Evolutionary conservation across 2,113 vertebrate species (phyloP).

Genomic region (Rhadina sibilatrix): DNA sequence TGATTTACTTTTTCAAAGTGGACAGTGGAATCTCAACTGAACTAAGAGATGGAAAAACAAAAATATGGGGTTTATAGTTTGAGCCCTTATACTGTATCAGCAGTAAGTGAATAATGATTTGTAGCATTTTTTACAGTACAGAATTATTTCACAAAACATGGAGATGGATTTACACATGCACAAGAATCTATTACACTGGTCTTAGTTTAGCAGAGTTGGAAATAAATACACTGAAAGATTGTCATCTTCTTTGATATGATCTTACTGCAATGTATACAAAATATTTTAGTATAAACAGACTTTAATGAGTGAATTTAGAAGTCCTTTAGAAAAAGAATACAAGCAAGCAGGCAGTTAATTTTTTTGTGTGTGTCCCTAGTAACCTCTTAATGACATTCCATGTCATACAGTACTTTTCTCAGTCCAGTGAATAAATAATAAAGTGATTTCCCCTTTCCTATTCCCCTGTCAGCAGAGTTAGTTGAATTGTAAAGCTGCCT

Average conservation of each 20-base stretch:
- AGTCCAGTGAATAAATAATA: neutral
- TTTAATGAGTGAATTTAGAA: neutral
- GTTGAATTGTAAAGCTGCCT: neutral
- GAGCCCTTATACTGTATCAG: neutral
- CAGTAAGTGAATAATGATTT: neutral
- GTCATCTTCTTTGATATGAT: neutral
- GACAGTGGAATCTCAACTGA: neutral
- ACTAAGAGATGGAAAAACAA: neutral
- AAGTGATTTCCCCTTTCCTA: neutral
- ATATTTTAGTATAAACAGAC: neutral
- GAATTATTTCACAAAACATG: neutral
- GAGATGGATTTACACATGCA: neutral
- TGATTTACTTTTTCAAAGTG: neutral
- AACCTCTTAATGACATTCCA: neutral
- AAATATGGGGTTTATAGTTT: neutral
- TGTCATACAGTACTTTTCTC: neutral
- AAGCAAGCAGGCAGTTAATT: neutral
- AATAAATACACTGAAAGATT: neutral
- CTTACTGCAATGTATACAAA: neutral
- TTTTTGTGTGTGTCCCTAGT: neutral
- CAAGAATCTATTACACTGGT: neutral
- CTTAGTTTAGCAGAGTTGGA: neutral
- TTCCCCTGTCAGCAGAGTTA: neutral
- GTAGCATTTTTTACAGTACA: neutral
- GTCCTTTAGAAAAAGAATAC: neutral